Percentiles rank a stretch among this genome's conserved stretches.
Evolutionary conservation across 2,797 vertebrate species (phyloP).

Genomic region (Crocidura indochinensis): DNA sequence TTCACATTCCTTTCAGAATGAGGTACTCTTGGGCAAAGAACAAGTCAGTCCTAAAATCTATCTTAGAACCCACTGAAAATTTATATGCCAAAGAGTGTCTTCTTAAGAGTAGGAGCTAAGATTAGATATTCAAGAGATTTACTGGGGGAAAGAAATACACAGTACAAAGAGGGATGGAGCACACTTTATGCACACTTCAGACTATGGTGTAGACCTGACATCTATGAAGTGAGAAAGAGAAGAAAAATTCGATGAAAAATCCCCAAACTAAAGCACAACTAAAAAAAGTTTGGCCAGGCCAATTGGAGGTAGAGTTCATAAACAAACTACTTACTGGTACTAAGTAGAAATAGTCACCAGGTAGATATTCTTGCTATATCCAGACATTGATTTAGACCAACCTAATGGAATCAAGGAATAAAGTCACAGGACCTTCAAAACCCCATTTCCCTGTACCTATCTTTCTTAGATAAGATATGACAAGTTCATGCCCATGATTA

Average conservation of each 20-base stretch:
- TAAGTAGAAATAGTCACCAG: not conserved
- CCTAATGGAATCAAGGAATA: too few species aligned
- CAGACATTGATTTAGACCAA: not conserved
- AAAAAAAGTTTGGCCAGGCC: not conserved
- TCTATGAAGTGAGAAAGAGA: constrained; percentile 4
- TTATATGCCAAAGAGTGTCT: not conserved
- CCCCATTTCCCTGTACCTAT: not conserved
- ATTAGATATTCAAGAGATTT: not conserved
- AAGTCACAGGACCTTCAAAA: not conserved
- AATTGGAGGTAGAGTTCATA: not conserved
- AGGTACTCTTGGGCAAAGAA: not conserved
- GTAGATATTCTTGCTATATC: not conserved
- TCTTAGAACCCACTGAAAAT: not conserved
- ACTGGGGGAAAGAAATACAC: not conserved
- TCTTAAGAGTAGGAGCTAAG: constrained; percentile 37
- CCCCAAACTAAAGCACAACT: not conserved
- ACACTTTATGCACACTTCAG: not conserved
- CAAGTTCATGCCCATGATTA: not conserved
- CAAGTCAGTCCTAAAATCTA: too few species aligned
- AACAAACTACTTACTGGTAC: not conserved
- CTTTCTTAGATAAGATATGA: not conserved
- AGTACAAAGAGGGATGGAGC: not conserved
- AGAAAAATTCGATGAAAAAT: not conserved
- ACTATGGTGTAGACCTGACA: not conserved
- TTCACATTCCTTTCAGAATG: not conserved